Conservation (phyloP, 2,113 vertebrate species). For the Plecotus auritus region DNA sequence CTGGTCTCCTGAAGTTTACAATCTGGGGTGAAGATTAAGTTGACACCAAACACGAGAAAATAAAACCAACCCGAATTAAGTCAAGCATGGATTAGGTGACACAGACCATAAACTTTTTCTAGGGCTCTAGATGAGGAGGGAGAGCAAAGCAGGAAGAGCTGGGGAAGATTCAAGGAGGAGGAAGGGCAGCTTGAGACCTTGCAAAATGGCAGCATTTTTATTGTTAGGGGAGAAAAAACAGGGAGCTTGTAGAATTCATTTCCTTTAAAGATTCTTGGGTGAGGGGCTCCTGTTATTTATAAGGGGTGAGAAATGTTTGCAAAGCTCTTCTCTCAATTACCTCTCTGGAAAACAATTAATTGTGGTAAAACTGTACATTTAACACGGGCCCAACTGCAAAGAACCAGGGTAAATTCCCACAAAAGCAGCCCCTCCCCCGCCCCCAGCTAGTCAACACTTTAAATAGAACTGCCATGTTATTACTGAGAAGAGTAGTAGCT, state of each 20-base stretch:
- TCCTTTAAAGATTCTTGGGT: not conserved
- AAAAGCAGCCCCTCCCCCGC: constrained; percentile 57
- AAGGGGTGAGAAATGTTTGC: not conserved
- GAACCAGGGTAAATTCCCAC: constrained; percentile 69
- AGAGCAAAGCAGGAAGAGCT: not conserved
- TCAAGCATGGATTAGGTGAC: not conserved
- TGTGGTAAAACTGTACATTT: constrained; percentile 5
- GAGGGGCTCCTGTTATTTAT: not conserved
- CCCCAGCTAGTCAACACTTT: constrained; percentile 78
- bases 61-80: not conserved
- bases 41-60: not conserved
- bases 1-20: not conserved
- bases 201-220: not conserved
- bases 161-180: not conserved
- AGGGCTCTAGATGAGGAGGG: not conserved
- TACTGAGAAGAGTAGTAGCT: constrained; percentile 79
- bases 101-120: not conserved
- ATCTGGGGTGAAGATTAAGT: not conserved
- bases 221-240: not conserved
- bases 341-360: constrained; percentile 41
- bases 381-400: constrained; percentile 31
- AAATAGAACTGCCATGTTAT: constrained; percentile 79
- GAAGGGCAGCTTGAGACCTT: too few relatives aligned
- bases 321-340: constrained; percentile 18
- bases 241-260: not conserved